Evolutionary conservation across 1,140 invertebrate genomes (phyloP).

Genomic region (Drosophila neocordata): DNA sequence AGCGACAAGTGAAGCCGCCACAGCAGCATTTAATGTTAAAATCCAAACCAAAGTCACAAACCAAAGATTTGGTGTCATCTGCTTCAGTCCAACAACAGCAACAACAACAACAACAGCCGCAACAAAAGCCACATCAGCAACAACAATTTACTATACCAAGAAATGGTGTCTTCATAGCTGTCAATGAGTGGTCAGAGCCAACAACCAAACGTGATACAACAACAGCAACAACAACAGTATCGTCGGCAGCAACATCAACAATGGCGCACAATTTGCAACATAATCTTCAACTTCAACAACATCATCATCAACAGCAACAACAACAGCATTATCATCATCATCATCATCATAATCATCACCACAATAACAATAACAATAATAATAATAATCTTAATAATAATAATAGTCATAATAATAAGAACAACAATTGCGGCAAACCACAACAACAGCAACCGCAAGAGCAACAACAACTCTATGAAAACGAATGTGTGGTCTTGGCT

Average conservation of each 20-base stretch:
- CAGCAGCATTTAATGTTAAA: constrained; percentile 21
- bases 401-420: constrained; percentile 31
- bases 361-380: constrained; percentile 18
- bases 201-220: constrained; percentile 26
- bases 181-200: constrained; percentile 79
- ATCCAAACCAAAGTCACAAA: constrained; percentile 6
- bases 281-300: constrained; percentile 12
- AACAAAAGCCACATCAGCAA: constrained; percentile 15
- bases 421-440: constrained; percentile 15
- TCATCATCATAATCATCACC: constrained; percentile 36
- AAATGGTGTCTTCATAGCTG: constrained; percentile 78
- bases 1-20: constrained; percentile 22
- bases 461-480: constrained; percentile 65
- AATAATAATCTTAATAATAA: constrained; percentile 18
- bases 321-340: constrained; percentile 12
- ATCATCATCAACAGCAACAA: constrained; percentile 26
- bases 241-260: constrained; percentile 25
- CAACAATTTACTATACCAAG: constrained; percentile 73
- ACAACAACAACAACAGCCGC: constrained; percentile 14
- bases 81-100: not conserved
- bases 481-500: constrained; percentile 65
- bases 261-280: constrained; percentile 11
- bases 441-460: constrained; percentile 23
- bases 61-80: not conserved
- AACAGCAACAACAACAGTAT: constrained; percentile 23